These are phyloP conservation scores for Aphidoletes aphidimyza DNA, from an alignment of 2,888 invertebrate genomes.

Conservation along the genomic window DNA sequence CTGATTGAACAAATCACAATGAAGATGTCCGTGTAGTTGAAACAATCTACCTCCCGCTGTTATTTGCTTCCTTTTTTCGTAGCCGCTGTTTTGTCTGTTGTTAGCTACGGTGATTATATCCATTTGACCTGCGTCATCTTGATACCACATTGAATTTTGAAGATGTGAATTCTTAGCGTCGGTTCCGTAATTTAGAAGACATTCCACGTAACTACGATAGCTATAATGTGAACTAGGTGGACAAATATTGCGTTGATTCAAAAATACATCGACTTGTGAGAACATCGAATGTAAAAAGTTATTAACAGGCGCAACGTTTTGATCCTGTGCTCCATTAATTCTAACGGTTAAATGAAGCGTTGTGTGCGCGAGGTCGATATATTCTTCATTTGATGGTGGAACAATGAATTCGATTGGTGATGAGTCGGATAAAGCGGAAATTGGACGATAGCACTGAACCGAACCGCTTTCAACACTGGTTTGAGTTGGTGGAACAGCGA, in stretches of 20 bases:
- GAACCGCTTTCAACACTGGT: conserved; percentile 23
- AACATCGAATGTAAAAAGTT: conserved; percentile 55
- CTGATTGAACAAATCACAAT: conserved; percentile 55
- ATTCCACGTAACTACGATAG: conserved; percentile 55
- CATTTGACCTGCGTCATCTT: neutral
- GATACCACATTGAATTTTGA: neutral
- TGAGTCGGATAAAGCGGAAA: conserved; percentile 20
- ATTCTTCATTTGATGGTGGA: conserved; percentile 52
- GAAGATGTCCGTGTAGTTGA: conserved; percentile 53
- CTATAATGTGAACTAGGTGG: conserved; percentile 54
- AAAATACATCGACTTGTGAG: conserved; percentile 53
- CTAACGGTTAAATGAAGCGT: conserved; percentile 33
- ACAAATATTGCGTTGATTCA: conserved; percentile 56
- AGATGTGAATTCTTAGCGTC: conserved; percentile 54
- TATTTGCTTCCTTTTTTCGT: conserved; percentile 19
- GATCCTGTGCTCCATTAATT: too few species aligned
- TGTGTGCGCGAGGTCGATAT: conserved; percentile 53
- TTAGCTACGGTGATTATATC: neutral
- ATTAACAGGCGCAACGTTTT: conserved; percentile 52
- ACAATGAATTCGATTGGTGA: conserved; percentile 54
- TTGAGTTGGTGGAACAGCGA: conserved; percentile 48
- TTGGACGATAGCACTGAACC: conserved; percentile 4
- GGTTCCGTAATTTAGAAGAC: conserved; percentile 55
- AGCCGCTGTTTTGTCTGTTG: neutral
- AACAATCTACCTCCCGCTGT: neutral